Percentiles rank a stretch among this genome's conserved stretches.
Conservation (phyloP, 2,113 vertebrate species). For the Sebastes fasciatus region DNA sequence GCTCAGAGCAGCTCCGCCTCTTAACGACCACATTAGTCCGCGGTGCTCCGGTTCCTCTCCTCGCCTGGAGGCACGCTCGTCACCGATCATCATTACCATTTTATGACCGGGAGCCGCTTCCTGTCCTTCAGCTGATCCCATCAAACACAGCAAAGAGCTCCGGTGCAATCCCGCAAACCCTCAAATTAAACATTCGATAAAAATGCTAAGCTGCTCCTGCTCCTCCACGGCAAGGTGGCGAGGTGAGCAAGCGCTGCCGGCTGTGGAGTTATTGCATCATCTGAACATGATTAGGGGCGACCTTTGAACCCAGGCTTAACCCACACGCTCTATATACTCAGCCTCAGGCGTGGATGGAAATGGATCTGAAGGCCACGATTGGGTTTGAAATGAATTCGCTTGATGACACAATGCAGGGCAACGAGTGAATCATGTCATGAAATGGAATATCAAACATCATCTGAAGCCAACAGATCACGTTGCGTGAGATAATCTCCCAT, state of each 20-base stretch:
- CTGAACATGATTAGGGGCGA: constrained; percentile 32
- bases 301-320: constrained; percentile 49
- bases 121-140: constrained; percentile 70
- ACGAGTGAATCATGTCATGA: background rate
- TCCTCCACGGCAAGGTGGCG: constrained; percentile 22
- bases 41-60: background rate
- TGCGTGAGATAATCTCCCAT: no score
- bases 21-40: background rate
- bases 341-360: background rate
- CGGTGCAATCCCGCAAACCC: background rate
- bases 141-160: constrained; percentile 29
- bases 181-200: constrained; percentile 59
- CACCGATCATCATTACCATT: constrained; percentile 5
- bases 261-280: constrained; percentile 42
- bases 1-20: constrained; percentile 30
- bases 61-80: constrained; percentile 12
- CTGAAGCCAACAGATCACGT: no score
- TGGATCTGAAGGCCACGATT: constrained; percentile 3
- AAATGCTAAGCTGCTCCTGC: constrained; percentile 43
- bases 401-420: background rate
- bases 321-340: background rate
- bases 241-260: constrained; percentile 1
- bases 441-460: background rate
- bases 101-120: constrained; percentile 21
- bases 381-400: constrained; percentile 5